phyloP scores from a whole-genome alignment of 2,113 vertebrate genomes.

The Pelvicachromis taeniatus region DNA sequence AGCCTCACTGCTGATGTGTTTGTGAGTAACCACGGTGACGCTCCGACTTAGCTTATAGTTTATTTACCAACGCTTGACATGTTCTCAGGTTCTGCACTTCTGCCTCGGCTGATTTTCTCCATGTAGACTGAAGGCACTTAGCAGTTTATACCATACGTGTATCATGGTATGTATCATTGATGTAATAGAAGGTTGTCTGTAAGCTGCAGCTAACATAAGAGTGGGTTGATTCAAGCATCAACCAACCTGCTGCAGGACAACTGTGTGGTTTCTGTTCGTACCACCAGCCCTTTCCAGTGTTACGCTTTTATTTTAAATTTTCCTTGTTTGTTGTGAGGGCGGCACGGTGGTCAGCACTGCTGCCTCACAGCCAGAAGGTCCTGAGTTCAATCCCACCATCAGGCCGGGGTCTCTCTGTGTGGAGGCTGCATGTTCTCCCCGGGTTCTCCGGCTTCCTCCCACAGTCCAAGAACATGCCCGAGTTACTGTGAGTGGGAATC shows the following conservation, averaged over 20 bases:
- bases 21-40: background rate
- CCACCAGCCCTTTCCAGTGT: no score
- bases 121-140: background rate
- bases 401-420: no score
- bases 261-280: background rate
- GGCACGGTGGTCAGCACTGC: no score
- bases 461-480: no score
- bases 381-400: no score
- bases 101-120: background rate
- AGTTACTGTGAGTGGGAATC: no score
- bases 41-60: background rate
- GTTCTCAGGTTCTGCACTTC: background rate
- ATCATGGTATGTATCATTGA: background rate
- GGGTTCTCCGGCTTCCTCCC: no score
- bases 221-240: background rate
- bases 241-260: background rate
- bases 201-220: background rate
- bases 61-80: background rate
- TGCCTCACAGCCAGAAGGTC: no score
- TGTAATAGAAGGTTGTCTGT: background rate
- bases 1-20: background rate
- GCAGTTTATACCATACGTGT: background rate
- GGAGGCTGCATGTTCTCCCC: no score
- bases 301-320: background rate
- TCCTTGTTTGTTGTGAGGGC: background rate